Conservation (phyloP, 2,113 vertebrate species). For the Apistogramma diplotaenia region DNA sequence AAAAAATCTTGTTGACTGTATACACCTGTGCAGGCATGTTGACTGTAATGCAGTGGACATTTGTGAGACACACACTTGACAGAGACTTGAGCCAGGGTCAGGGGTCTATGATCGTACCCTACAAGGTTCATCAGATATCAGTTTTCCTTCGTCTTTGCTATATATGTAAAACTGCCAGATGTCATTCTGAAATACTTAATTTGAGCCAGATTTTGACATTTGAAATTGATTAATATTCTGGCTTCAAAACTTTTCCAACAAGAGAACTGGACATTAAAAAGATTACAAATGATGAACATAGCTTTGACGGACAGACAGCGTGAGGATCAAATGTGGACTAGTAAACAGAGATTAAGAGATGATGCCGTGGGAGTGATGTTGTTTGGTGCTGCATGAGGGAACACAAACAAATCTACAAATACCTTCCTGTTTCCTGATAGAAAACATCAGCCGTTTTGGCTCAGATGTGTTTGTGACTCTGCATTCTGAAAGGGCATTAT, state of each 20-base stretch:
- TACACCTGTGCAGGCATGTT: constrained; percentile 9
- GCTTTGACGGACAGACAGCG: constrained; percentile 11
- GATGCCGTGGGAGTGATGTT: constrained; percentile 26
- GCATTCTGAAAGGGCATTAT: constrained; percentile 49
- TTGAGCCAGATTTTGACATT: neutral
- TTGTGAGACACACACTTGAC: neutral
- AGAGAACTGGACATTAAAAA: neutral
- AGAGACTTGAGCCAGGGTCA: neutral
- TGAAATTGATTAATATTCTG: neutral
- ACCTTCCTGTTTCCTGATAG: constrained; percentile 33
- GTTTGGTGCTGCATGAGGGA: constrained; percentile 47
- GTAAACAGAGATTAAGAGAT: constrained; percentile 16
- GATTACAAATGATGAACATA: constrained; percentile 1
- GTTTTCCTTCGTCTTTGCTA: neutral
- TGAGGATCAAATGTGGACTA: neutral
- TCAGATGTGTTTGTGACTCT: constrained; percentile 32
- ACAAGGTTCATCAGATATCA: constrained; percentile 15
- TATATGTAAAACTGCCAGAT: neutral
- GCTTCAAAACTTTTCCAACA: neutral
- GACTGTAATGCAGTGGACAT: neutral
- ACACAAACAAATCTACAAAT: constrained; percentile 48
- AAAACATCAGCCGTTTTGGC: constrained; percentile 31
- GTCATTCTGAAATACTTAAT: neutral
- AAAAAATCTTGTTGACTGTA: neutral
- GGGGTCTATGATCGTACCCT: constrained; percentile 7